Evolutionary conservation across 2,888 invertebrate genomes (phyloP).

Genomic region (Alitta virens): DNA sequence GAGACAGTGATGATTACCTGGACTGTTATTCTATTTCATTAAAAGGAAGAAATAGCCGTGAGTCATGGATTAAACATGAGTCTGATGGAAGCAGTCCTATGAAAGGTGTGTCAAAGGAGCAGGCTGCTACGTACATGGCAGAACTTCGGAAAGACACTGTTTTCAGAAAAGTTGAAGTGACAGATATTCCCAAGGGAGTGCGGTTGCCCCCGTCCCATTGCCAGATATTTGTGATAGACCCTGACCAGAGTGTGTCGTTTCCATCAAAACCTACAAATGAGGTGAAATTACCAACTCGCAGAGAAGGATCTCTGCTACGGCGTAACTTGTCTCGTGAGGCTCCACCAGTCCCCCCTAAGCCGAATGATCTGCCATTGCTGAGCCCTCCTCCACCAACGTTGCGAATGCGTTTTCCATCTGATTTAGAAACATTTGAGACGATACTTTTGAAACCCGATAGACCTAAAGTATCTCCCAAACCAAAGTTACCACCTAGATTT

Average conservation of each 20-base stretch:
- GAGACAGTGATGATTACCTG: constrained; percentile 21
- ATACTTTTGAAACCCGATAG: no score
- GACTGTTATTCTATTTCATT: constrained; percentile 29
- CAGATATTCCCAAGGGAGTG: constrained; percentile 24
- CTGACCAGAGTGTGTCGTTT: constrained; percentile 13
- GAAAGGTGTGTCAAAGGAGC: neutral
- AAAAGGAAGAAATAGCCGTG: constrained; percentile 17
- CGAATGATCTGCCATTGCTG: constrained; percentile 25
- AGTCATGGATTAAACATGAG: constrained; percentile 30
- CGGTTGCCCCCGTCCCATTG: constrained; percentile 24
- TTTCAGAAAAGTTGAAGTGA: constrained; percentile 19
- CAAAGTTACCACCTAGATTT: no score
- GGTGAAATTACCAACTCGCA: neutral
- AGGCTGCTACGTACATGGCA: constrained; percentile 24
- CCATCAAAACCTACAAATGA: neutral
- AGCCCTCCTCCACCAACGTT: neutral
- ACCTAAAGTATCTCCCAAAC: no score
- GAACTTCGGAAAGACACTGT: constrained; percentile 23
- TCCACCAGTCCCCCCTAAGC: constrained; percentile 34
- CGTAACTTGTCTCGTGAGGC: neutral
- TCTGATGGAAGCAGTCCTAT: neutral
- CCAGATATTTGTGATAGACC: constrained; percentile 23
- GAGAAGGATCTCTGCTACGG: neutral
- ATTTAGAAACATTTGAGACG: no score
- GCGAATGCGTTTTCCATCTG: neutral